A percentile compares a stretch with the other conserved stretches of the same genome.
phyloP scores from a whole-genome alignment of 2,797 vertebrate species.

The Tenualosa thibaudeaui region DNA sequence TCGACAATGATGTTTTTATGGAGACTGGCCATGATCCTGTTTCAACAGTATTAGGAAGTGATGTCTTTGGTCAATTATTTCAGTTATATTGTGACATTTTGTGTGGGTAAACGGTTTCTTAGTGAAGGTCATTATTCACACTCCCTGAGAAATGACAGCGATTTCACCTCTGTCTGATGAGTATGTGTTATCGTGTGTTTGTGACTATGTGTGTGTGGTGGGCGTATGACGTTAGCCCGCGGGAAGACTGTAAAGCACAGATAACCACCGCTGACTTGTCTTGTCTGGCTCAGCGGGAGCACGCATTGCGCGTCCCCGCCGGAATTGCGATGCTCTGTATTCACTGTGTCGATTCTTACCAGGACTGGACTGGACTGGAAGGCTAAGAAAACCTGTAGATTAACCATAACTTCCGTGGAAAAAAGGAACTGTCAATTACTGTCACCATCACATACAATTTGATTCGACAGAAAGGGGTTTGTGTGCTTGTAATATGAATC shows the following conservation, averaged over 20 bases:
- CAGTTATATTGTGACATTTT: neutral
- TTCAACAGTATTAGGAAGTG: neutral
- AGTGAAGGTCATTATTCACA: neutral
- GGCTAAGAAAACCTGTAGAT: neutral
- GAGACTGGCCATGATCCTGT: neutral
- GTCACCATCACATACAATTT: neutral
- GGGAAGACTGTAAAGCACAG: conserved; percentile 11
- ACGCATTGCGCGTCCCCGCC: conserved; percentile 1
- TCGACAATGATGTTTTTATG: neutral
- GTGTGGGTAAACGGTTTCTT: neutral
- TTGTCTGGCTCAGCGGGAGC: neutral
- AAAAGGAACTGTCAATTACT: neutral
- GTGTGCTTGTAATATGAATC: neutral
- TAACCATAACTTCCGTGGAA: neutral
- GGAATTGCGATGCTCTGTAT: conserved; percentile 12
- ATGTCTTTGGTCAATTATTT: neutral
- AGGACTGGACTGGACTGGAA: neutral
- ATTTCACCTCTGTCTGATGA: neutral
- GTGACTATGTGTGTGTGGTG: neutral
- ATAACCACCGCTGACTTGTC: conserved; percentile 2
- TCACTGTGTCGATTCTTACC: conserved; percentile 1
- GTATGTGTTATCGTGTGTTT: neutral
- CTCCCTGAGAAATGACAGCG: neutral
- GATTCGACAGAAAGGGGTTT: neutral
- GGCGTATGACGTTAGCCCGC: neutral